Evolutionary conservation across 2,888 invertebrate species (phyloP), one percentile per base, ranked within the genome.

Genomic region (Hyalella azteca): DNA sequence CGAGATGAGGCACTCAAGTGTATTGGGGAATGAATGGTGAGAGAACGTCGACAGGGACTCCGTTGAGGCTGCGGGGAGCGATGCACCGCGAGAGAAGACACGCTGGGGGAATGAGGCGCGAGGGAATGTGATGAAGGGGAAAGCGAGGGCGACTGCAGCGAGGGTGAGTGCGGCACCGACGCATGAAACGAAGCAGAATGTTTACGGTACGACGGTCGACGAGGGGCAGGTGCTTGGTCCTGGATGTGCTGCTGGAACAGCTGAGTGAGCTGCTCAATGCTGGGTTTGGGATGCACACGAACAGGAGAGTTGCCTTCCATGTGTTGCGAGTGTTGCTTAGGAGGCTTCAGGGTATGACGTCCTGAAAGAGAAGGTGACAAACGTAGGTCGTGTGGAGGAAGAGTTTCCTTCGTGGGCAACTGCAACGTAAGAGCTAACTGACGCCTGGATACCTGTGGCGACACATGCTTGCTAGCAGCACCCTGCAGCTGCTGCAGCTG

Each of bases 231-330:
- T 19, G 22, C 26, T 13, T 45, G 75, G 22, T 75, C 41, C 26
- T 75, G 75, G 26, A 75, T 41, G 41, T 75, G 75, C 19, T 75
- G 75, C 75, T 45, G 40, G 75, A 75, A 75, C 11, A 75, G 45
- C 75, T 41, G 26, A 9, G 75, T 75, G 7, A 75, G 75, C 41
- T 75, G 75, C 32, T 75, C 75, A 13, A 75, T 75, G 11, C 66
- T 66, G 36, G 66, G 66, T 36, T 66, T 66, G 26, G 66, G 66
- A 29, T 66, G 66, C 36, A 66, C 66, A 5, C 66, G 66, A 32
- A 66, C 66, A 9, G 66, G 66, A 7, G 66, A 66, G 29, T 36
- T 36, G 36, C 36, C 66, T 29, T 66, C 66, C 39, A 36, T 36
- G 36, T 66, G 66, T 36, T 66, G 66, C 36, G 32, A 39, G 19